Conservation (phyloP, 2,113 vertebrate genomes). For the Sterna hirundo region DNA sequence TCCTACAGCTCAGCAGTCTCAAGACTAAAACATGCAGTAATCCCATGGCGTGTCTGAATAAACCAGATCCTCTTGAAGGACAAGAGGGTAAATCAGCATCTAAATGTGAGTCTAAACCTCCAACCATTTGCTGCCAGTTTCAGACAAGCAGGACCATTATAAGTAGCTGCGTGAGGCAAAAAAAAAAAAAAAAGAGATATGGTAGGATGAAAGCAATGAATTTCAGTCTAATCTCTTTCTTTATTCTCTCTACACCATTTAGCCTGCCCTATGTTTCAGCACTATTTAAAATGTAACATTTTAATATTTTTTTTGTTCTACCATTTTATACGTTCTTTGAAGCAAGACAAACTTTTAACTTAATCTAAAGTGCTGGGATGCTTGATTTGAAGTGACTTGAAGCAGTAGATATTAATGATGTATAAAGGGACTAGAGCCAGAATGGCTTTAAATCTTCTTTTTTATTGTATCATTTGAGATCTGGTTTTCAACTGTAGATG, state of each 20-base stretch:
- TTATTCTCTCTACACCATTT: background rate
- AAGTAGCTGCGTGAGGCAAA: background rate
- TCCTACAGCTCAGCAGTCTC: background rate
- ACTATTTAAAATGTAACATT: background rate
- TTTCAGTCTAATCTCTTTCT: background rate
- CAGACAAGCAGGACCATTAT: background rate
- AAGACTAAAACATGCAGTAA: background rate
- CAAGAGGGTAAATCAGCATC: background rate
- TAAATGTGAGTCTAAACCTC: background rate
- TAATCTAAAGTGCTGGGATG: conserved; percentile 9
- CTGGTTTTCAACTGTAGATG: background rate
- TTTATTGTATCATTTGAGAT: background rate
- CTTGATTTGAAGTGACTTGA: conserved; percentile 55
- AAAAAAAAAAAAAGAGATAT: background rate
- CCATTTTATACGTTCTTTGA: conserved; percentile 28
- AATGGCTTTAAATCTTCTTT: conserved; percentile 27
- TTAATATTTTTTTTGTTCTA: background rate
- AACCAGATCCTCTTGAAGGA: background rate
- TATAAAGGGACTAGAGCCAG: background rate
- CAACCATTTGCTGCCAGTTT: background rate
- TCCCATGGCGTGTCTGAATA: background rate
- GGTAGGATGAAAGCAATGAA: background rate
- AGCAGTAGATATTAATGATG: conserved; percentile 43
- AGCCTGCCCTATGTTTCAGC: background rate
- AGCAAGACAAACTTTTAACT: conserved; percentile 45